Conservation (phyloP, 2,113 vertebrate species). For the Hemibagrus wyckioides region DNA sequence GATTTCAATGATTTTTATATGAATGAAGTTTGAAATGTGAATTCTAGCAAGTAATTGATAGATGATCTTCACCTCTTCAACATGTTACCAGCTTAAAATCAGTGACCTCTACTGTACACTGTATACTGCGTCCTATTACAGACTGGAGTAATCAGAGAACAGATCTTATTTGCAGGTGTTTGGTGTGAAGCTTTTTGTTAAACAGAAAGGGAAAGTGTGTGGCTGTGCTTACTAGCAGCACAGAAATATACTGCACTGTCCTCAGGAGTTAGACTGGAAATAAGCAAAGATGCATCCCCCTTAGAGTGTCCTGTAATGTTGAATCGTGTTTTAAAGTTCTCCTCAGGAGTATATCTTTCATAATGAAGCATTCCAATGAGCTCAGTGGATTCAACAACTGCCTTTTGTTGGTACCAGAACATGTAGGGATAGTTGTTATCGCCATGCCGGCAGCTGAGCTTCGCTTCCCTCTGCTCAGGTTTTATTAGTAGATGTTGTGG, state of each 20-base stretch:
- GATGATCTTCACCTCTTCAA: neutral
- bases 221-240: slow-evolving; percentile 45
- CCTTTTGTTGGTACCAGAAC: slow-evolving; percentile 53
- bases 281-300: slow-evolving; percentile 38
- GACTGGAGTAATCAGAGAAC: neutral
- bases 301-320: slow-evolving; percentile 22
- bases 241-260: slow-evolving; percentile 54
- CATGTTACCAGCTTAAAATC: neutral
- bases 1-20: neutral
- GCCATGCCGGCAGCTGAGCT: slow-evolving; percentile 44
- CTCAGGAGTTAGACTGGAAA: slow-evolving; percentile 9
- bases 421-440: slow-evolving; percentile 44
- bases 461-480: neutral
- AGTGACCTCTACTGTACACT: neutral
- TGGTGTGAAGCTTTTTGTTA: slow-evolving; percentile 26
- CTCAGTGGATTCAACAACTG: slow-evolving; percentile 41
- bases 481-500: neutral
- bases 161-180: slow-evolving; percentile 34
- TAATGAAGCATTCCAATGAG: slow-evolving; percentile 43
- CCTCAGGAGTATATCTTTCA: slow-evolving; percentile 6
- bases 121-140: neutral
- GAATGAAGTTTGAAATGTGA: neutral
- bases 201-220: slow-evolving; percentile 6
- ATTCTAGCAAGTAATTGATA: neutral
- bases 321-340: slow-evolving; percentile 21